These are phyloP conservation scores for Galbula dea DNA, from an alignment of 2,113 vertebrate species.

Conservation along the genomic window DNA sequence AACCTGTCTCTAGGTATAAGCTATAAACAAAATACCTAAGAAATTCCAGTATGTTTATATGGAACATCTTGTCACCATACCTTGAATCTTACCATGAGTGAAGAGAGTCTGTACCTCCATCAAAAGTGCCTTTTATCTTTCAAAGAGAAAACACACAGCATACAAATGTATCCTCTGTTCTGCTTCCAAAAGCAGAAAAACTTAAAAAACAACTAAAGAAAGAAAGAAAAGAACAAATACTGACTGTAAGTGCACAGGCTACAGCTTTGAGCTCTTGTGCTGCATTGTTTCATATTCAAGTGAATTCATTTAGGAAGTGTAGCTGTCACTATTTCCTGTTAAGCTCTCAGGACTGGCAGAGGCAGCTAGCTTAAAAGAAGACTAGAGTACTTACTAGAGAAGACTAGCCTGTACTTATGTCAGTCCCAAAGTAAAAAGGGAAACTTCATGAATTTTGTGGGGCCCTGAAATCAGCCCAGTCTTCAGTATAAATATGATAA, in stretches of 20 bases:
- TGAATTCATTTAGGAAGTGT: neutral
- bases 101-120: neutral
- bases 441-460: neutral
- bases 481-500: neutral
- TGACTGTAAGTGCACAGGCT: neutral
- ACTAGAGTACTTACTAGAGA: neutral
- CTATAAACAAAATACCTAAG: neutral
- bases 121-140: slow-evolving; percentile 35
- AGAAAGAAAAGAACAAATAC: neutral
- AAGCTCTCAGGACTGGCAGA: neutral
- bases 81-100: neutral
- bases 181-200: slow-evolving; percentile 17
- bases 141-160: neutral
- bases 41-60: neutral
- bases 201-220: neutral
- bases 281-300: neutral
- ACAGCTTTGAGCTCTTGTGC: neutral
- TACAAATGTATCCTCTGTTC: slow-evolving; percentile 1
- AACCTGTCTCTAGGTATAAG: neutral
- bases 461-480: neutral
- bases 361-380: neutral
- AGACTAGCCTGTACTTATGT: neutral
- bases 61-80: neutral
- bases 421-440: neutral
- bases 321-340: neutral